These are phyloP conservation scores for Microplitis manilae DNA, from an alignment of 2,888 invertebrate species.

Conservation along the genomic window DNA sequence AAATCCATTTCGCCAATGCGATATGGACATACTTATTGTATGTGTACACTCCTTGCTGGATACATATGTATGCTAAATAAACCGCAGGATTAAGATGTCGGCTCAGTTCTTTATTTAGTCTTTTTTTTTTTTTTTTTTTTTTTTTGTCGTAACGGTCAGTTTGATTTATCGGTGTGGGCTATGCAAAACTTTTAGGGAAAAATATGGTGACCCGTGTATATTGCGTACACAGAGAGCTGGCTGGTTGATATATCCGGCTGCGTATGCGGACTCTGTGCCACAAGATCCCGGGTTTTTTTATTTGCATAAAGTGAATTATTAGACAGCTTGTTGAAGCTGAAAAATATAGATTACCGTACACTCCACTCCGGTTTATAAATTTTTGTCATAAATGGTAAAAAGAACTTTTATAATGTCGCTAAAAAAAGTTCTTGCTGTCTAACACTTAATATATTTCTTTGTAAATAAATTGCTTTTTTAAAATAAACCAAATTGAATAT, in stretches of 20 bases:
- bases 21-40: constrained; percentile 12
- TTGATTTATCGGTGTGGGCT: constrained; percentile 69
- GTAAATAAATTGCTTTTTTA: background rate
- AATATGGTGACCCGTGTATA: constrained; percentile 63
- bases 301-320: constrained; percentile 67
- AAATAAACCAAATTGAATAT: background rate
- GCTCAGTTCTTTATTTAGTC: background rate
- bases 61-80: constrained; percentile 38
- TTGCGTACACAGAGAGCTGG: constrained; percentile 18
- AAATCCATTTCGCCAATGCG: constrained; percentile 16
- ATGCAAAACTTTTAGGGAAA: constrained; percentile 67
- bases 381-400: constrained; percentile 1
- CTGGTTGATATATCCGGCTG: background rate
- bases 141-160: constrained; percentile 58
- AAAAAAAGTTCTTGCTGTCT: constrained; percentile 35
- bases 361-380: constrained; percentile 18
- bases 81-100: constrained; percentile 34
- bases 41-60: background rate
- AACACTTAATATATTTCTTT: constrained; percentile 5
- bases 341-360: constrained; percentile 5
- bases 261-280: background rate
- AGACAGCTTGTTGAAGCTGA: constrained; percentile 50
- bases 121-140: background rate
- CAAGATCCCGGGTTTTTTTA: constrained; percentile 13
- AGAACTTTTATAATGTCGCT: constrained; percentile 11